phyloP scores from a whole-genome alignment of 2,113 vertebrate species.

The Scomber colias region DNA sequence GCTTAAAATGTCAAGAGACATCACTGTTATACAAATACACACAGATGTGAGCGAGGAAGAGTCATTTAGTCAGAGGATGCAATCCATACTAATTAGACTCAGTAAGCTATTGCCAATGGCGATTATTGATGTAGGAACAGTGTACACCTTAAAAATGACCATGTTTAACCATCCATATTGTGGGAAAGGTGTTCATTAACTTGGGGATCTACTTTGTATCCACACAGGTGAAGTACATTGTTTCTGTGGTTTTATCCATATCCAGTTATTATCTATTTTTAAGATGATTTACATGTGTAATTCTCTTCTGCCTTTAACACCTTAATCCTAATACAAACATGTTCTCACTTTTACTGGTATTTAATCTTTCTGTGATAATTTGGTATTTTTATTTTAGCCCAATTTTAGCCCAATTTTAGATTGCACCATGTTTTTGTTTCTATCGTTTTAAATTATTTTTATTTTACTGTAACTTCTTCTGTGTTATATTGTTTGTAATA shows the following conservation, averaged over 20 bases:
- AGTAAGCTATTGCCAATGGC: not conserved
- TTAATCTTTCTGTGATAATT: not conserved
- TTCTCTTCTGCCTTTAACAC: not conserved
- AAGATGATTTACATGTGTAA: not conserved
- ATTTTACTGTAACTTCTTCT: not conserved
- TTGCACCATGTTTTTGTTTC: not conserved
- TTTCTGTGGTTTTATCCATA: not conserved
- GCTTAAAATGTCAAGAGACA: conserved; percentile 26
- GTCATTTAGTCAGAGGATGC: conserved; percentile 24
- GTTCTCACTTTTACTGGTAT: not conserved
- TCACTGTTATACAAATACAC: not conserved
- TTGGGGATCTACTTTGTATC: not conserved
- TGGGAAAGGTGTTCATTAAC: not conserved
- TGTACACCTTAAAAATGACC: not conserved
- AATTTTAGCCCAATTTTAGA: too few relatives aligned
- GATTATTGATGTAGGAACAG: conserved; percentile 34
- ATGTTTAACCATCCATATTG: not conserved
- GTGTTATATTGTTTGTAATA: not conserved
- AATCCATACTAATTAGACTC: conserved; percentile 37
- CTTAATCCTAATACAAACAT: not conserved
- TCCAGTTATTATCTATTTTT: not conserved
- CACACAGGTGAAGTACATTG: not conserved
- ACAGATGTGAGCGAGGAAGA: conserved; percentile 11
- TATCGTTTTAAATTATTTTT: too few relatives aligned
- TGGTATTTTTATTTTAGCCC: too few relatives aligned